These are phyloP conservation scores for Petrolisthes manimaculis DNA, from an alignment of 2,888 invertebrate genomes.

Conservation along the genomic window DNA sequence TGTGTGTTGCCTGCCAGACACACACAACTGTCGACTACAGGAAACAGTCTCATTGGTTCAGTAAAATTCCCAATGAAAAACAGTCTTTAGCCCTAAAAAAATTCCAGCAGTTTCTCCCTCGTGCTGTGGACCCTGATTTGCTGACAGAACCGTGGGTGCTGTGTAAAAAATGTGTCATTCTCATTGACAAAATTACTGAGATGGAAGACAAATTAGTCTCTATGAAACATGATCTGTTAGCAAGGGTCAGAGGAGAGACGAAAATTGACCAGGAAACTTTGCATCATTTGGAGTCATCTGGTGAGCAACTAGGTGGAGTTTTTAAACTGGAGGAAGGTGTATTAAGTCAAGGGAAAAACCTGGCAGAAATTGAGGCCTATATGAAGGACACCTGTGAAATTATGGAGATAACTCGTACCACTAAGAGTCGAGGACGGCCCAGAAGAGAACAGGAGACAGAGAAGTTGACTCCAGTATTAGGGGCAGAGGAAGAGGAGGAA, in stretches of 20 bases:
- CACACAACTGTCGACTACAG: constrained; percentile 40
- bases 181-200: constrained; percentile 52
- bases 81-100: constrained; percentile 37
- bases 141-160: constrained; percentile 49
- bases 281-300: not conserved
- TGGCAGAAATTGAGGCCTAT: constrained; percentile 43
- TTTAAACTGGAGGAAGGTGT: not conserved
- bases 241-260: constrained; percentile 30
- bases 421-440: constrained; percentile 33
- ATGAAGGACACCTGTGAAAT: constrained; percentile 51
- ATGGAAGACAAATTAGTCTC: constrained; percentile 43
- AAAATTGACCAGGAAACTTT: not conserved
- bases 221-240: constrained; percentile 35
- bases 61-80: constrained; percentile 30
- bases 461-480: constrained; percentile 41
- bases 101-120: constrained; percentile 49
- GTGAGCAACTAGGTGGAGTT: not conserved
- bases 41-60: constrained; percentile 39
- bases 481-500: constrained; percentile 16
- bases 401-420: constrained; percentile 44
- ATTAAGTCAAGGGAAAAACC: constrained; percentile 19
- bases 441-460: constrained; percentile 17
- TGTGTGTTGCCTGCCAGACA: constrained; percentile 43
- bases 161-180: constrained; percentile 47
- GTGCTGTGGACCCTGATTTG: constrained; percentile 27